A percentile compares a stretch with the other conserved stretches of the same genome.
Conservation (phyloP, 2,113 vertebrate species). For the Crypturellus undulatus region DNA sequence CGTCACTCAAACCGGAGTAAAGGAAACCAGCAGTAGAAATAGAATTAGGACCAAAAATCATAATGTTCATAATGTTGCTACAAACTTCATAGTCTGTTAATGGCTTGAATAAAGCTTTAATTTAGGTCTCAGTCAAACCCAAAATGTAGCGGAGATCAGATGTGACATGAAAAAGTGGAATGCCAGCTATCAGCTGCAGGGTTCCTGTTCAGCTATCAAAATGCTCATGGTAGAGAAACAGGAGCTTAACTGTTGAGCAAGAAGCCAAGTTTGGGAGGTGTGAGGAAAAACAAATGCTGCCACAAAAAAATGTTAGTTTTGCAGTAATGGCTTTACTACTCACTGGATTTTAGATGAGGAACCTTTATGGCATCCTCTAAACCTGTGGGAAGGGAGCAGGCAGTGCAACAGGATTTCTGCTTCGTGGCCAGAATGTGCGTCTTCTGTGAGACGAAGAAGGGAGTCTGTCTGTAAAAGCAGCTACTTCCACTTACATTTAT, state of each 20-base stretch:
- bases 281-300: conserved; percentile 33
- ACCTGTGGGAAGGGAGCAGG: not conserved
- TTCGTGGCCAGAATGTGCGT: rapidly evolving
- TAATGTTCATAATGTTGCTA: not conserved
- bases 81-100: not conserved
- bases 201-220: not conserved
- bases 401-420: not conserved
- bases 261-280: not conserved
- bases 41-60: not conserved
- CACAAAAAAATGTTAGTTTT: not conserved
- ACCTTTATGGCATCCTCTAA: not conserved
- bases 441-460: not conserved
- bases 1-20: not conserved
- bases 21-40: not conserved
- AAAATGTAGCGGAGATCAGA: not conserved
- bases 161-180: not conserved
- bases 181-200: not conserved
- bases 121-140: not conserved
- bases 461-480: not conserved
- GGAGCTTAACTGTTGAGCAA: not conserved
- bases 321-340: not conserved
- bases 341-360: not conserved
- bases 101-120: not conserved
- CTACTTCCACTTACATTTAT: not conserved
- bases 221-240: not conserved